A percentile compares a stretch with the other conserved stretches of the same genome.
Evolutionary conservation across 2,797 vertebrate genomes (phyloP).

Genomic region (Syndactyla subalaris): DNA sequence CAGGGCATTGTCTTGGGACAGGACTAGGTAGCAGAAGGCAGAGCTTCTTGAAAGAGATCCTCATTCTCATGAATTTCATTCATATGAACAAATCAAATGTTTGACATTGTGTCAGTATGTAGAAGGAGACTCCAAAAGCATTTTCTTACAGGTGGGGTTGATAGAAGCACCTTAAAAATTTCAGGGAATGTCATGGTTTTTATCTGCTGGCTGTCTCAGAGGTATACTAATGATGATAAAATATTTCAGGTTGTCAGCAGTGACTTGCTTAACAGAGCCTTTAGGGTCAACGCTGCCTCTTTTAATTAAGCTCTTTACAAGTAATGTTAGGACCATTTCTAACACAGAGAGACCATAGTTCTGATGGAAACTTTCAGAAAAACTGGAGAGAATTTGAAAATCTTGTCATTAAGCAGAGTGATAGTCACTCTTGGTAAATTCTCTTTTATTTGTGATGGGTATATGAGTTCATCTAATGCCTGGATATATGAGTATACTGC

Average conservation of each 20-base stretch:
- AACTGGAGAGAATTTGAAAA: neutral
- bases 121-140: neutral
- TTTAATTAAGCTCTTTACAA: neutral
- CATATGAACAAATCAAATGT: neutral
- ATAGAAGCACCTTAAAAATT: neutral
- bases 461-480: neutral
- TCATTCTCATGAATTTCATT: neutral
- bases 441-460: neutral
- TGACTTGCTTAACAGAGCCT: neutral
- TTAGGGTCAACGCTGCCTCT: neutral
- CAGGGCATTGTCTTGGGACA: neutral
- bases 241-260: slow-evolving; percentile 1
- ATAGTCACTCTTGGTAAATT: neutral
- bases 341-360: neutral
- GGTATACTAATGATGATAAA: neutral
- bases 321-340: neutral
- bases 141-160: neutral
- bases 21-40: neutral
- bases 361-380: neutral
- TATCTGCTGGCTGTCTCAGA: neutral
- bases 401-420: neutral
- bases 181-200: neutral
- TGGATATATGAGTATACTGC: neutral
- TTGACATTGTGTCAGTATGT: neutral
- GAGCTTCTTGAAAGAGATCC: neutral